Conservation (phyloP, 2,113 vertebrate species). For the Montifringilla adamsi region DNA sequence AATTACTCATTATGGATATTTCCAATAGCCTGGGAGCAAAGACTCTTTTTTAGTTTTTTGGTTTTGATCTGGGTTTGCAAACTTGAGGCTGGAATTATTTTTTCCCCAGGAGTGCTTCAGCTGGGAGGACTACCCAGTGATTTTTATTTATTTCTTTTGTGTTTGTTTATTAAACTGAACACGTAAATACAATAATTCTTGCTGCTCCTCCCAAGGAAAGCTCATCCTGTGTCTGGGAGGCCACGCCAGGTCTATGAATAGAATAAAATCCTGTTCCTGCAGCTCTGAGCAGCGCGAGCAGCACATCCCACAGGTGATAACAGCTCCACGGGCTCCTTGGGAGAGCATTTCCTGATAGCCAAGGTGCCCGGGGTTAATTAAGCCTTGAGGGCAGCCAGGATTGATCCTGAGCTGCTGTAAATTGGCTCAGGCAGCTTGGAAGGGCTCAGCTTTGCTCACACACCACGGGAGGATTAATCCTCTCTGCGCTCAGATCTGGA, state of each 20-base stretch:
- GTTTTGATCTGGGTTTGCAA: not conserved
- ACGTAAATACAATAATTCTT: not conserved
- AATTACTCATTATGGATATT: not conserved
- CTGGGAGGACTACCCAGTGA: not conserved
- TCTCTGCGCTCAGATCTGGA: not conserved
- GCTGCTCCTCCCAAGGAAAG: not conserved
- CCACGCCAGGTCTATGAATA: not conserved
- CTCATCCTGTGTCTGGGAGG: not conserved
- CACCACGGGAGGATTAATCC: not conserved
- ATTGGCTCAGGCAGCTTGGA: not conserved
- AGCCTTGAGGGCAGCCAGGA: not conserved
- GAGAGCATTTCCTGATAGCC: not conserved
- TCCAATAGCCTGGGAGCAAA: not conserved
- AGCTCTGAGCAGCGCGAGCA: not conserved
- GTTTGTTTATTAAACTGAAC: not conserved
- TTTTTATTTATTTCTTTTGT: not conserved
- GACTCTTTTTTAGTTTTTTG: fast-evolving
- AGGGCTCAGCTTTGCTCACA: not conserved
- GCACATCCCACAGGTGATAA: not conserved
- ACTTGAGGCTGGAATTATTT: not conserved
- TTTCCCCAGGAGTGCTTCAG: not conserved
- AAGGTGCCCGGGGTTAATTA: conserved; percentile 27
- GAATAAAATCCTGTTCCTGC: not conserved
- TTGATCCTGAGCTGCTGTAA: not conserved
- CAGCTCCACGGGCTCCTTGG: not conserved